Percentiles rank a stretch among this genome's conserved stretches.
phyloP scores from a whole-genome alignment of 1,140 invertebrate species.

The Cardiocondyla obscurior region DNA sequence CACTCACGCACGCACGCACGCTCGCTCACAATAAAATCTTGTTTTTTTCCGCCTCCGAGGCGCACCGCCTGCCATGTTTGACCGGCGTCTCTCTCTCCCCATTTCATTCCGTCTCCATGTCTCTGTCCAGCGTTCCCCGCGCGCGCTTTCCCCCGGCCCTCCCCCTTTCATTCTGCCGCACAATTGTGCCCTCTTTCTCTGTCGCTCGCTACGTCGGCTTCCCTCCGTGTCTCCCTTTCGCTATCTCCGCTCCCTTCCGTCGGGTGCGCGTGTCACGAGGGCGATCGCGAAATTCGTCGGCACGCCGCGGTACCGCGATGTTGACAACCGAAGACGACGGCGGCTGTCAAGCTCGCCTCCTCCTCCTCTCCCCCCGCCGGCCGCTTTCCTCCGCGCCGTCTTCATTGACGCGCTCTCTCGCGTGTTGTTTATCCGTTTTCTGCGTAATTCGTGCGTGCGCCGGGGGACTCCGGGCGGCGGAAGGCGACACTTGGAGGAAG shows the following conservation, averaged over 20 bases:
- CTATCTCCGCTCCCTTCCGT: background rate
- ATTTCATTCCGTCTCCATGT: background rate
- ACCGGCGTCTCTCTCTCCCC: conserved; percentile 55
- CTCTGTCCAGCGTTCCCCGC: conserved; percentile 31
- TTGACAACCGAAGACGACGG: conserved; percentile 19
- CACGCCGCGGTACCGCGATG: background rate
- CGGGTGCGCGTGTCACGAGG: background rate
- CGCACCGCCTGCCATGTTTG: conserved; percentile 67
- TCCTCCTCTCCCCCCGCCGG: background rate
- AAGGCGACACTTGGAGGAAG: background rate
- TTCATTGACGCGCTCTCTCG: conserved; percentile 63
- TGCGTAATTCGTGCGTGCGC: conserved; percentile 50
- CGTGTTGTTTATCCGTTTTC: conserved; percentile 52
- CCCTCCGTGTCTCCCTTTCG: conserved; percentile 9
- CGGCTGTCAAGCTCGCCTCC: conserved; percentile 21
- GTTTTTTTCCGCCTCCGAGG: conserved; percentile 69
- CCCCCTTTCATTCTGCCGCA: conserved; percentile 4
- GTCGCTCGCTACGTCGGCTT: background rate
- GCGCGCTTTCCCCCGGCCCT: background rate
- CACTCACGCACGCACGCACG: conserved; percentile 13
- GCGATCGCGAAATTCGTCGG: conserved; percentile 15
- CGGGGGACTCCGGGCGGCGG: background rate
- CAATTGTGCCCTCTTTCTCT: background rate
- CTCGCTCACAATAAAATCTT: conserved; percentile 63
- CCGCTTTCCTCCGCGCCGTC: conserved; percentile 2